Evolutionary conservation across 2,113 vertebrate genomes (phyloP).

Genomic region (Mustela lutreola): DNA sequence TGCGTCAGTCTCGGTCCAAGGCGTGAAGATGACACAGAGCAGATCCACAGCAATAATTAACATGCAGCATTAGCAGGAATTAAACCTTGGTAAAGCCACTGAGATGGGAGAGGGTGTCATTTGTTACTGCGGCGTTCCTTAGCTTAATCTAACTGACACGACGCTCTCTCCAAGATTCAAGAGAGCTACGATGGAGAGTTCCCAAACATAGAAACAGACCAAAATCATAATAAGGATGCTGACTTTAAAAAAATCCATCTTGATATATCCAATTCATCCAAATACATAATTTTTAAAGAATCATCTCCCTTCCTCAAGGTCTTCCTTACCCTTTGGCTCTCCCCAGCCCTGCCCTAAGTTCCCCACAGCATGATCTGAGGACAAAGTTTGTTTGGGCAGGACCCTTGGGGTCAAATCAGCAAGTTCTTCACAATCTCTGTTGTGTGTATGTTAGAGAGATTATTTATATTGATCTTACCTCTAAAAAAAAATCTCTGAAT

Average conservation of each 20-base stretch:
- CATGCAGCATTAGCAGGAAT: neutral
- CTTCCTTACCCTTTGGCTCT: neutral
- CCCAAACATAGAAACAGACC: neutral
- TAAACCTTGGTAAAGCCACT: neutral
- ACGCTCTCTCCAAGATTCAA: neutral
- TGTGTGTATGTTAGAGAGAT: slow-evolving; percentile 75
- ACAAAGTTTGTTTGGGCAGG: neutral
- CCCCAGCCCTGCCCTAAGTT: neutral
- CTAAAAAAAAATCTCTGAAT: slow-evolving; percentile 69
- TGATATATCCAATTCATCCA: slow-evolving; percentile 29
- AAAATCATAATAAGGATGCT: neutral
- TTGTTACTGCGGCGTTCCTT: neutral
- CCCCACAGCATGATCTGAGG: neutral
- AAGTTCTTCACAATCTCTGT: slow-evolving; percentile 68
- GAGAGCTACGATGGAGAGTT: neutral
- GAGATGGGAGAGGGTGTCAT: neutral
- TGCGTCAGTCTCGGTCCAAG: neutral
- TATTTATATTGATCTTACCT: slow-evolving; percentile 79
- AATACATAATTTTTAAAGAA: neutral
- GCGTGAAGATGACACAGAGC: neutral
- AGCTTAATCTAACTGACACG: neutral
- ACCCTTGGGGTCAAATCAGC: slow-evolving; percentile 56
- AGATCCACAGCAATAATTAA: neutral
- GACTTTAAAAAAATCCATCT: neutral
- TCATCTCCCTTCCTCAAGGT: neutral